Evolutionary conservation across 2,797 vertebrate species (phyloP).

Genomic region (Chrysocyon brachyurus): DNA sequence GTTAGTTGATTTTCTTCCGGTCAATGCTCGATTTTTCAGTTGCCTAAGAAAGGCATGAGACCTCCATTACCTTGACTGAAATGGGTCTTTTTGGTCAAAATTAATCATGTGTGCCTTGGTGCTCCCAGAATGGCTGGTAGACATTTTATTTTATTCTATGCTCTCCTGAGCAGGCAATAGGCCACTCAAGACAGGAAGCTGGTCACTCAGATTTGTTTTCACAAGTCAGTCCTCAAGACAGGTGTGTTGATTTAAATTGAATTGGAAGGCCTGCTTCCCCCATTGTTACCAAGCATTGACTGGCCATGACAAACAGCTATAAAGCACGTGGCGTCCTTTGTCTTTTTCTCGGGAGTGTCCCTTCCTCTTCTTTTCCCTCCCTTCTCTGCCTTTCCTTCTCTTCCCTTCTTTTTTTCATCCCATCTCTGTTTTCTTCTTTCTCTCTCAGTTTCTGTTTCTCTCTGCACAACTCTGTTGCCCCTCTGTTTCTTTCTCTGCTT

Average conservation of each 20-base stretch:
- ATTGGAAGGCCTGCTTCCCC: neutral
- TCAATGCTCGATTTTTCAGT: constrained; percentile 13
- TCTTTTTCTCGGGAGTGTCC: neutral
- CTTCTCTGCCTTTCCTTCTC: neutral
- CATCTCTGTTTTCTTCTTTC: neutral
- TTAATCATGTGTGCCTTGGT: neutral
- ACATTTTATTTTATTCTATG: neutral
- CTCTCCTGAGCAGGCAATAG: neutral
- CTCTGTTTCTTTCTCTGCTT: neutral
- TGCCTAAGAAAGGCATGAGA: neutral
- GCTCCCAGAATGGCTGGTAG: neutral
- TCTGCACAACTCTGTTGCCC: neutral
- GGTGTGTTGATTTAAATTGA: neutral
- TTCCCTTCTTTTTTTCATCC: neutral
- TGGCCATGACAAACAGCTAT: neutral
- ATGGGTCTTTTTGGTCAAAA: constrained; percentile 6
- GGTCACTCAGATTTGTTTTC: neutral
- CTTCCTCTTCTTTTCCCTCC: neutral
- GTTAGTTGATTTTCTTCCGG: neutral
- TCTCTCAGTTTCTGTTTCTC: neutral
- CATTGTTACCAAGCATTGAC: neutral
- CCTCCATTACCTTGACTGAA: neutral
- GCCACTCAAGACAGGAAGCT: neutral
- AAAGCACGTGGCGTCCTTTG: accelerated
- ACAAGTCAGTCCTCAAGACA: neutral